phyloP scores from a whole-genome alignment of 2,797 vertebrate genomes.

The Chromobotia macracanthus region DNA sequence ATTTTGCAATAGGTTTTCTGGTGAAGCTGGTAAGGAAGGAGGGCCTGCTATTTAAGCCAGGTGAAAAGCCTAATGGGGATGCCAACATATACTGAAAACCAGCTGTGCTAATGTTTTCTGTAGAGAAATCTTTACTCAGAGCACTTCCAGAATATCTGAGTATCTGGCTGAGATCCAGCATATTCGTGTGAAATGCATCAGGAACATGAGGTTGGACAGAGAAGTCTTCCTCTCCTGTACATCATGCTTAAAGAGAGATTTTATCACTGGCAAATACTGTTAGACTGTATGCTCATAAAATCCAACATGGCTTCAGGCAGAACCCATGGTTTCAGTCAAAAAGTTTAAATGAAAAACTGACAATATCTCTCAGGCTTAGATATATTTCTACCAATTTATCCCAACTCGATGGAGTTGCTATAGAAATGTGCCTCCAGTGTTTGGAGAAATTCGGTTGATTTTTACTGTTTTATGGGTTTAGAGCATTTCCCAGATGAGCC shows the following conservation, averaged over 20 bases:
- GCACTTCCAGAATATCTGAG: slow-evolving; percentile 44
- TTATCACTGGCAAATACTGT: slow-evolving; percentile 21
- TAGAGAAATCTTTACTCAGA: background rate
- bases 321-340: background rate
- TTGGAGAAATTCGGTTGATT: slow-evolving; percentile 24
- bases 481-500: slow-evolving; percentile 43
- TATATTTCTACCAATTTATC: slow-evolving; percentile 4
- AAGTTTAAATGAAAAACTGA: slow-evolving; percentile 16
- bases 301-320: background rate
- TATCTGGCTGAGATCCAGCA: slow-evolving; percentile 61
- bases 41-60: background rate
- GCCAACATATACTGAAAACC: background rate
- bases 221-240: slow-evolving; percentile 34
- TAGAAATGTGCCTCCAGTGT: background rate
- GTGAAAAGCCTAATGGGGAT: background rate
- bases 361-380: slow-evolving; percentile 9
- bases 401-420: slow-evolving; percentile 24
- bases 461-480: slow-evolving; percentile 44
- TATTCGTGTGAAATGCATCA: slow-evolving; percentile 72
- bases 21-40: background rate
- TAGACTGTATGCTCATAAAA: slow-evolving; percentile 3
- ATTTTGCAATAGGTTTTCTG: background rate
- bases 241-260: slow-evolving; percentile 47
- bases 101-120: background rate
- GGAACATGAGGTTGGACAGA: slow-evolving; percentile 58